Base-by-base conservation (phyloP, 2,888 invertebrate genomes). In the Proisotoma minuta region DNA sequence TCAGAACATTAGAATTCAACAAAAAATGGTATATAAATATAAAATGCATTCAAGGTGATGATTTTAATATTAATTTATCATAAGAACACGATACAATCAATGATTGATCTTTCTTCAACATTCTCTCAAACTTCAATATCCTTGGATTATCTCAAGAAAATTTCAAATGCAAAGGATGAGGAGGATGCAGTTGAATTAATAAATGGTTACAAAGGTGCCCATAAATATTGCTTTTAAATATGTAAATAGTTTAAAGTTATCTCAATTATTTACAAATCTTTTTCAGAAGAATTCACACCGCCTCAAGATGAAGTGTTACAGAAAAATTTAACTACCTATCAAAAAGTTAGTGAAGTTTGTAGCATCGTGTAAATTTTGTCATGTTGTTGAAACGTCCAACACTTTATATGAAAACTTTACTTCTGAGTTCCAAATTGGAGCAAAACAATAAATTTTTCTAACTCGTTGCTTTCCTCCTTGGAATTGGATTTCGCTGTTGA, bases 341-440 rank as follows among this genome's bases (percentile, higher is more conserved):
- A 65, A 57, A 57, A 62, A 57, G 53, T 60, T 29, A 65, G 65
- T 43, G 65, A 65, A 58, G 39, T 65, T 28, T 65, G 65, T 29
- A 23, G 23, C 50, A 60, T 65, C n/a, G 12, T 51, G 56, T 56
- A 53, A 47, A 43, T 29, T n/a, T n/a, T n/a, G n/a, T n/a, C n/a
- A n/a, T n/a, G n/a, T n/a, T n/a, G n/a, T n/a, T n/a, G n/a, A n/a
- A n/a, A n/a, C n/a, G n/a, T n/a, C n/a, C n/a, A n/a, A n/a, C n/a
- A n/a, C n/a, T n/a, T n/a, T n/a, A n/a, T n/a, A n/a, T n/a, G n/a
- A n/a, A n/a, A n/a, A n/a, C n/a, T n/a, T n/a, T n/a, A n/a, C n/a
- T 34, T 57, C 24, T 1, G 63, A 63, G 24, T 65, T 61, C 62
- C 65, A 65, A 22, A 63, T 10, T 1, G 68, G 68, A 20, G 68